These are phyloP conservation scores for Lissonota sp. DNA, from an alignment of 2,888 invertebrate genomes.

Conservation along the genomic window DNA sequence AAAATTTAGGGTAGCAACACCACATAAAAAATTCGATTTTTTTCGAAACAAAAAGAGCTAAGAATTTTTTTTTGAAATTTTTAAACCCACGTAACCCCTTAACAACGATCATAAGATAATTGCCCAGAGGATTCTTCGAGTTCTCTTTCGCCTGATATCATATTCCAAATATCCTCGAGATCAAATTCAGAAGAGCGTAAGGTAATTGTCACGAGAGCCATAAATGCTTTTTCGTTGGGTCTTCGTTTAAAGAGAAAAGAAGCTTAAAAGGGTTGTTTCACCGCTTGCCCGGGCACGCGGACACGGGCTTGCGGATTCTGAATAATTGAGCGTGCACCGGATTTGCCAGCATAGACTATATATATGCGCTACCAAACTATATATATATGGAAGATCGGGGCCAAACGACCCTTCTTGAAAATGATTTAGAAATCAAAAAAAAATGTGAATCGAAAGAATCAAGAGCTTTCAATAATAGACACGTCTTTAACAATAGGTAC, in stretches of 20 bases:
- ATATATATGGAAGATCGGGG: not conserved
- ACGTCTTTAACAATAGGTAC: no score
- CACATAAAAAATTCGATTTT: no score
- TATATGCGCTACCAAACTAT: not conserved
- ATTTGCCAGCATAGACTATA: constrained; percentile 49
- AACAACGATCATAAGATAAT: not conserved
- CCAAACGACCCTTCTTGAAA: no score
- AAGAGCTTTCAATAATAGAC: no score
- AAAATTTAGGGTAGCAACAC: no score
- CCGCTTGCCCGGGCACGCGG: constrained; percentile 47
- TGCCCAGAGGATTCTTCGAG: not conserved
- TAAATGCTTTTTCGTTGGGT: constrained; percentile 47
- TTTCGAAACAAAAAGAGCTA: no score
- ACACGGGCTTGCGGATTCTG: constrained; percentile 45
- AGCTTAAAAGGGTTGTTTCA: constrained; percentile 72
- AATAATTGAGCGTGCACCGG: constrained; percentile 64
- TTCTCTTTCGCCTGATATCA: not conserved
- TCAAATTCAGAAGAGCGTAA: constrained; percentile 58
- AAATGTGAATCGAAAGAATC: no score
- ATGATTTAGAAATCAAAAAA: no score
- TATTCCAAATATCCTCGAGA: constrained; percentile 38
- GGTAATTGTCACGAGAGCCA: constrained; percentile 52
- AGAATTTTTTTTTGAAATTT: not conserved
- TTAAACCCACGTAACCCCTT: not conserved
- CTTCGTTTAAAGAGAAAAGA: constrained; percentile 65